Percentiles rank a stretch among this genome's conserved stretches.
Conservation (phyloP, 2,113 vertebrate genomes). For the Dinomys branickii region DNA sequence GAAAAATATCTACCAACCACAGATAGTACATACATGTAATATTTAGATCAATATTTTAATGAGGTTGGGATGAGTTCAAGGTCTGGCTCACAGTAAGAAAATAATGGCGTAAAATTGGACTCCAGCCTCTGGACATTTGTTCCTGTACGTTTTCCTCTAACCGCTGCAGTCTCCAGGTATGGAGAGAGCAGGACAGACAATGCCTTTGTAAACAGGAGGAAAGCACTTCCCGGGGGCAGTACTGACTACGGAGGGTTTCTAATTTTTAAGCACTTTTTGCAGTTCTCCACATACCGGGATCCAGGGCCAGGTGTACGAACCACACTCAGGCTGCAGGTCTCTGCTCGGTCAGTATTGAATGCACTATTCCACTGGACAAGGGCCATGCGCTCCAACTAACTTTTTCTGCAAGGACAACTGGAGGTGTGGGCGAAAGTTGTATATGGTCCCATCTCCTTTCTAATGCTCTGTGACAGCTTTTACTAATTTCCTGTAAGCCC, state of each 20-base stretch:
- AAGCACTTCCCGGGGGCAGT: neutral
- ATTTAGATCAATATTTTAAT: constrained; percentile 32
- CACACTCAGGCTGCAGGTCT: neutral
- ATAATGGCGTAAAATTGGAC: constrained; percentile 6
- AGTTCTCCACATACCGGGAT: neutral
- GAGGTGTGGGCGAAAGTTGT: neutral
- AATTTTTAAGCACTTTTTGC: neutral
- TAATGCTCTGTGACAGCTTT: neutral
- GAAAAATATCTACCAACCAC: constrained; percentile 34
- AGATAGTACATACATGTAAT: constrained; percentile 35
- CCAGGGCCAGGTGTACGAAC: neutral
- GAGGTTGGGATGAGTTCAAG: neutral
- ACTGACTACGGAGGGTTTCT: neutral
- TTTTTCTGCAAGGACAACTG: neutral
- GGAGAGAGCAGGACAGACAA: neutral
- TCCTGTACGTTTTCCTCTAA: neutral
- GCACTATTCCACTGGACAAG: neutral
- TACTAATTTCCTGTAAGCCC: neutral
- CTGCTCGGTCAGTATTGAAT: neutral
- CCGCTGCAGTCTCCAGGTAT: neutral
- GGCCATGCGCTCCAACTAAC: neutral
- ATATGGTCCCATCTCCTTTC: neutral
- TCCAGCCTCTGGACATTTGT: neutral
- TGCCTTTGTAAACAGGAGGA: neutral
- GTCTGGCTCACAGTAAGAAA: neutral